These are phyloP conservation scores for Epirrhoe alternata DNA, from an alignment of 2,888 invertebrate species.

Conservation along the genomic window DNA sequence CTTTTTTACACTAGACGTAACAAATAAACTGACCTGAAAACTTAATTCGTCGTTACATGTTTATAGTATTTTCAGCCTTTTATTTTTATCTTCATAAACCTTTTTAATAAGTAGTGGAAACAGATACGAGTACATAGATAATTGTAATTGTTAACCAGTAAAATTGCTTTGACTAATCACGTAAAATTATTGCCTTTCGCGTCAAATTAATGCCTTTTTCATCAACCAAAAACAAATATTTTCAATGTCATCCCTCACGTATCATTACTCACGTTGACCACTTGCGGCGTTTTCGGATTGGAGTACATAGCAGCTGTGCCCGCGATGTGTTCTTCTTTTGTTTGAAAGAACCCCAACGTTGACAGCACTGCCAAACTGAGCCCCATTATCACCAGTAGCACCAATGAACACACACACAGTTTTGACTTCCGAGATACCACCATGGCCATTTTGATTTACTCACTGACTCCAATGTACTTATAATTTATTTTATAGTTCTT, in stretches of 20 bases:
- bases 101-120: too few species aligned
- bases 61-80: too few species aligned
- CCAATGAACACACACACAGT: conserved; percentile 64
- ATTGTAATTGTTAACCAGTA: too few species aligned
- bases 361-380: conserved; percentile 68
- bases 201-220: conserved; percentile 41
- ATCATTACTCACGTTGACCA: conserved; percentile 54
- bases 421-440: conserved; percentile 71
- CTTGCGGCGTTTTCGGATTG: conserved; percentile 56
- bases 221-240: conserved; percentile 30
- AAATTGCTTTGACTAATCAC: background rate
- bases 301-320: conserved; percentile 68
- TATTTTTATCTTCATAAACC: too few species aligned
- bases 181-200: background rate
- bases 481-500: conserved; percentile 27
- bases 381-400: conserved; percentile 64
- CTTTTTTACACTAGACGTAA: conserved; percentile 25
- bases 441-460: conserved; percentile 70
- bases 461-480: conserved; percentile 29
- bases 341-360: conserved; percentile 55
- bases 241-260: background rate
- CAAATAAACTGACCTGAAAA: conserved; percentile 2
- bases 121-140: too few species aligned
- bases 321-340: conserved; percentile 52
- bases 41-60: background rate